Percentiles rank a stretch among this genome's conserved stretches.
phyloP scores from a whole-genome alignment of 2,113 vertebrate species.

The Desmodus rotundus region DNA sequence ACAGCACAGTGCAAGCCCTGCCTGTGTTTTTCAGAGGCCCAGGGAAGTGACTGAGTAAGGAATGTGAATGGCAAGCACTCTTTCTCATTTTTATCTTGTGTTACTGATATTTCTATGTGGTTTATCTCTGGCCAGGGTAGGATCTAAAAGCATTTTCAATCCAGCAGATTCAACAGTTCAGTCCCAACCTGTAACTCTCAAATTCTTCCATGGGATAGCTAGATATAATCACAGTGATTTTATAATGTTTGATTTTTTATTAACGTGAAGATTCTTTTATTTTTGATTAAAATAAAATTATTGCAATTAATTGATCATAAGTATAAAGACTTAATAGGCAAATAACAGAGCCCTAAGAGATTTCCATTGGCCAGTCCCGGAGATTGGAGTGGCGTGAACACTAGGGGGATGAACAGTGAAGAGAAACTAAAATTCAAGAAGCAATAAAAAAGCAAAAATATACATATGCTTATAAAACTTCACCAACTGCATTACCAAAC shows the following conservation, averaged over 20 bases:
- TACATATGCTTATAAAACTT: background rate
- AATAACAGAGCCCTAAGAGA: background rate
- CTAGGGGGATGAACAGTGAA: background rate
- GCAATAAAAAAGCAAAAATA: background rate
- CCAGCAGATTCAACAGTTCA: background rate
- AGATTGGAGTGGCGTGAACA: background rate
- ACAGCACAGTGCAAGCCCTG: no score
- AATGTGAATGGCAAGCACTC: background rate
- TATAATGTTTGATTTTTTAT: background rate
- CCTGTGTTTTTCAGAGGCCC: background rate
- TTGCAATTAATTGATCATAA: background rate
- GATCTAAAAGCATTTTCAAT: background rate
- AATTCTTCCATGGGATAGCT: background rate
- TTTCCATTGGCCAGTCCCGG: background rate
- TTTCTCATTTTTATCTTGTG: background rate
- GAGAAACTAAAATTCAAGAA: background rate
- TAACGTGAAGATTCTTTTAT: background rate
- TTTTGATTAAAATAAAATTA: slow-evolving; percentile 9
- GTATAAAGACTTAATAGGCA: background rate
- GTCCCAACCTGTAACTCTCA: background rate
- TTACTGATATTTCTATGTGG: background rate
- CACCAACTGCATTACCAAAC: background rate
- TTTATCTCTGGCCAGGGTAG: background rate
- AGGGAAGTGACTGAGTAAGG: background rate
- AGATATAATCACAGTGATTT: background rate